Conservation (phyloP, 2,113 vertebrate species). For the Sceloporus tristichus region DNA sequence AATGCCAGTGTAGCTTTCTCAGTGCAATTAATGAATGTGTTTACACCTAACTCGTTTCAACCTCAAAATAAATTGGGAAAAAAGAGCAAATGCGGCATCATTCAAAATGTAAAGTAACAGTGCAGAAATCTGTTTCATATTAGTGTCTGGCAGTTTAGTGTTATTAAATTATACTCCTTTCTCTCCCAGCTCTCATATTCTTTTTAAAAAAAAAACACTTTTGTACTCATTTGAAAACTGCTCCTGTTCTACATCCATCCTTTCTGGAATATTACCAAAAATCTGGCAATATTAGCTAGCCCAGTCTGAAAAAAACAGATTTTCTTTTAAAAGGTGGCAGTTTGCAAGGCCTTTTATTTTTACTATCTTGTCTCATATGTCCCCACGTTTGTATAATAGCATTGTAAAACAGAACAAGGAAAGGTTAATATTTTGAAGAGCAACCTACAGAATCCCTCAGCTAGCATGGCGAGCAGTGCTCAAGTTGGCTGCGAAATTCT, state of each 20-base stretch:
- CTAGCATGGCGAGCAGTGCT: no score
- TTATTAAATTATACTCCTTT: background rate
- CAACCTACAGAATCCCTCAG: no score
- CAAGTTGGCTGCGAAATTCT: no score
- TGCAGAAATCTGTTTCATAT: background rate
- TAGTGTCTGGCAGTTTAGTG: background rate
- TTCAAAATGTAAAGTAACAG: background rate
- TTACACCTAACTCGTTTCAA: background rate
- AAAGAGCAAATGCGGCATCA: background rate
- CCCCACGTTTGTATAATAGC: background rate
- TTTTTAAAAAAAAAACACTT: background rate
- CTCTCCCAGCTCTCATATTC: background rate
- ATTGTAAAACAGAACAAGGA: background rate
- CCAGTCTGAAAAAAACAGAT: background rate
- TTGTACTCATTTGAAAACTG: background rate
- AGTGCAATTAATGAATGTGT: background rate
- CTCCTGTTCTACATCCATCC: background rate
- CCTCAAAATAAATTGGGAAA: background rate
- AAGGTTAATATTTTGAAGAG: no score
- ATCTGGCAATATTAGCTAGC: background rate
- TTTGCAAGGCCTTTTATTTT: background rate
- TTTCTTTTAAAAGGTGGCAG: background rate
- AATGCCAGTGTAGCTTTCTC: background rate
- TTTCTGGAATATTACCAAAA: slow-evolving; percentile 1
- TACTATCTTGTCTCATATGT: background rate